These are phyloP conservation scores for Gorsachius goisagi DNA, from an alignment of 2,113 vertebrate species.

Conservation along the genomic window DNA sequence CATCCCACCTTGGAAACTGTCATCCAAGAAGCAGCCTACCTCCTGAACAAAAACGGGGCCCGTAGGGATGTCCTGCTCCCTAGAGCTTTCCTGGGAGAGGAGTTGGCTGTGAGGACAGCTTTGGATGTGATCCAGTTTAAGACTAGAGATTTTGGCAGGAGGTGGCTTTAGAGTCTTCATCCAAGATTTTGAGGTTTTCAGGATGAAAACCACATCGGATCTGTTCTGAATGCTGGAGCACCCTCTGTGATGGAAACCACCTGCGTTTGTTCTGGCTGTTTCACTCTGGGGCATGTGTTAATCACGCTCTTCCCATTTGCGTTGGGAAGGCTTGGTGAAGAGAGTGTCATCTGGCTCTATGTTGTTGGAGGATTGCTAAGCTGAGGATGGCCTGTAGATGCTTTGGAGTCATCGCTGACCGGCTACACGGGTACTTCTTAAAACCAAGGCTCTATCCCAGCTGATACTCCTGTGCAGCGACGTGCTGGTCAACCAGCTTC, in stretches of 20 bases:
- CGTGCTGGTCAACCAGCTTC: background rate
- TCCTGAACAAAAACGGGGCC: background rate
- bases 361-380: background rate
- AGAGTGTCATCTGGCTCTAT: background rate
- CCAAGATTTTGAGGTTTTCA: background rate
- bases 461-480: fast-evolving
- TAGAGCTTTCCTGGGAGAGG: background rate
- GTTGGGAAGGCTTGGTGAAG: background rate
- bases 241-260: fast-evolving
- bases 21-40: background rate
- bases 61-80: background rate
- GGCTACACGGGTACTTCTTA: background rate
- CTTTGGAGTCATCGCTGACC: background rate
- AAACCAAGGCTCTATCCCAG: background rate
- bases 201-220: background rate
- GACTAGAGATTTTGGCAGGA: background rate
- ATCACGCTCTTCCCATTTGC: fast-evolving
- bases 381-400: background rate
- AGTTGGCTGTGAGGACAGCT: background rate
- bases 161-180: background rate
- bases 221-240: background rate
- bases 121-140: background rate
- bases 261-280: fast-evolving
- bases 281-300: background rate
- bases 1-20: background rate